phyloP scores from a whole-genome alignment of 2,113 vertebrate genomes.

The Centropristis striata region DNA sequence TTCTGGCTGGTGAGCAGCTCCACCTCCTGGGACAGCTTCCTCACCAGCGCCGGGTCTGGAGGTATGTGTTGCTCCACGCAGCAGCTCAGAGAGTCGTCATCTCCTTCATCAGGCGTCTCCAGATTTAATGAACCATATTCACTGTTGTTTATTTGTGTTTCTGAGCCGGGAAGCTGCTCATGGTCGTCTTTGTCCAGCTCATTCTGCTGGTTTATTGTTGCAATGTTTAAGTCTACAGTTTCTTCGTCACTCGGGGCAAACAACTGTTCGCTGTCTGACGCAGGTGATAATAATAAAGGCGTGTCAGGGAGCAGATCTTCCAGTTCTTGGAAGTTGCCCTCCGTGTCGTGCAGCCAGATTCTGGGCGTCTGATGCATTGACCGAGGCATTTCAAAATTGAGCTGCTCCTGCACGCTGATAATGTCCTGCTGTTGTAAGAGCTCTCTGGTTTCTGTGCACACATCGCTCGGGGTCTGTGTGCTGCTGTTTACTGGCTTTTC shows the following conservation, averaged over 20 bases:
- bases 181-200: slow-evolving; percentile 2
- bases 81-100: neutral
- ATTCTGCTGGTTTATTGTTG: slow-evolving; percentile 23
- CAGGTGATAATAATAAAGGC: slow-evolving; percentile 32
- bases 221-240: neutral
- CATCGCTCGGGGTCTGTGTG: slow-evolving; percentile 39
- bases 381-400: neutral
- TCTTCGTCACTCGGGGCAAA: neutral
- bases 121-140: neutral
- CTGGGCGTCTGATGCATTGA: slow-evolving; percentile 32
- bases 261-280: neutral
- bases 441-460: slow-evolving; percentile 38
- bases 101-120: slow-evolving; percentile 17
- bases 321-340: slow-evolving; percentile 46
- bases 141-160: neutral
- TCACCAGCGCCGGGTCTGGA: slow-evolving; percentile 31
- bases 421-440: slow-evolving; percentile 47
- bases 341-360: slow-evolving; percentile 53
- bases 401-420: slow-evolving; percentile 45
- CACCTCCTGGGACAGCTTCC: slow-evolving; percentile 66
- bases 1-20: slow-evolving; percentile 73
- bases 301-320: slow-evolving; percentile 35
- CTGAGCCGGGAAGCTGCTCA: slow-evolving; percentile 31
- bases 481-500: slow-evolving; percentile 21
- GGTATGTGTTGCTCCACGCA: slow-evolving; percentile 32